These are phyloP conservation scores for Vulpes vulpes DNA, from an alignment of 2,113 vertebrate species.

Conservation along the genomic window DNA sequence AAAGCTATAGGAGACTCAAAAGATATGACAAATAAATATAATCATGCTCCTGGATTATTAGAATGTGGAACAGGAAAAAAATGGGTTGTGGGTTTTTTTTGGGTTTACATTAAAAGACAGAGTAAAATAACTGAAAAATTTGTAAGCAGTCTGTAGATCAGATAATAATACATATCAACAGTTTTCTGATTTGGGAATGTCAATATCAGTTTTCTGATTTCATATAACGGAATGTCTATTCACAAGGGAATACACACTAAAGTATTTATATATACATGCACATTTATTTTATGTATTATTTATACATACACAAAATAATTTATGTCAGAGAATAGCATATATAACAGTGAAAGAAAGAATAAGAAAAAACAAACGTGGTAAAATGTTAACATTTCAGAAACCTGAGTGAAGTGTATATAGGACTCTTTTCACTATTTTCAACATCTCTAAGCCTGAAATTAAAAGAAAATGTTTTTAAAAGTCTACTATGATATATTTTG, in stretches of 20 bases:
- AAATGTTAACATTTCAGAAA: constrained; percentile 30
- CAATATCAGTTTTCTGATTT: background rate
- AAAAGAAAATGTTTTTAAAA: background rate
- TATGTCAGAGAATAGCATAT: background rate
- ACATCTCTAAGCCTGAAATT: background rate
- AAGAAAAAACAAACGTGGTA: background rate
- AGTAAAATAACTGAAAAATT: background rate
- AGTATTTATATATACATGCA: background rate
- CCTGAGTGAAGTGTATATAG: background rate
- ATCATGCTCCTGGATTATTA: background rate
- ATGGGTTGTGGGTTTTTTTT: background rate
- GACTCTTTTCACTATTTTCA: constrained; percentile 15
- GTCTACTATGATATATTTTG: background rate
- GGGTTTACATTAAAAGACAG: background rate
- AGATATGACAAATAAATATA: background rate
- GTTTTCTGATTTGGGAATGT: background rate
- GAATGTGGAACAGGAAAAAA: background rate
- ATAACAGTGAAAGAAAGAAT: background rate
- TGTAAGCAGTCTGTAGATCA: background rate
- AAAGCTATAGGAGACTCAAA: background rate
- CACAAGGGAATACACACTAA: background rate
- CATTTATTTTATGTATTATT: background rate
- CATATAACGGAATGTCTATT: background rate
- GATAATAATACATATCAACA: background rate
- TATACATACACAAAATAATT: background rate